Evolutionary conservation across 1,140 invertebrate genomes (phyloP).

Genomic region (Neuroterus valhalla): DNA sequence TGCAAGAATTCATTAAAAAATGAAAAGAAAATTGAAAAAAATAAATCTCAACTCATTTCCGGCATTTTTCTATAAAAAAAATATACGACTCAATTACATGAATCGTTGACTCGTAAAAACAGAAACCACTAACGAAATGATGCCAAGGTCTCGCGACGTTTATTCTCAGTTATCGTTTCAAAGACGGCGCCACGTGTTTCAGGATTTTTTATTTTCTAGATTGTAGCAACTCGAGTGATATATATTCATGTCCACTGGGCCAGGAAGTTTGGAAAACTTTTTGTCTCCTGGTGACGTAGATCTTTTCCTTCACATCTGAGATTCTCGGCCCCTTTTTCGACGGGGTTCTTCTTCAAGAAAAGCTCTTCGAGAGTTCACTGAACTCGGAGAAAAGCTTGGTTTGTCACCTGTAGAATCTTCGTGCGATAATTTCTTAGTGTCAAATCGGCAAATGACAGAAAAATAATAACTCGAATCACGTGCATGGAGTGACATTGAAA

Average conservation of each 20-base stretch:
- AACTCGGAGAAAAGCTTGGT: background rate
- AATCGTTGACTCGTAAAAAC: constrained; percentile 53
- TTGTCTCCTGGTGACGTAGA: too few species aligned
- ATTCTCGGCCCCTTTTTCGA: too few species aligned
- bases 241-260: too few species aligned
- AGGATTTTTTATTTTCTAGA: constrained; percentile 15
- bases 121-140: constrained; percentile 45
- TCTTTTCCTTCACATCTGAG: too few species aligned
- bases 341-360: background rate
- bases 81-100: constrained; percentile 48
- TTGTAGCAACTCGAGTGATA: background rate
- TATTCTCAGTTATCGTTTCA: constrained; percentile 42
- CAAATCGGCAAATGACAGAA: background rate
- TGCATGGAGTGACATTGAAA: constrained; percentile 40
- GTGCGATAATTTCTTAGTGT: too few species aligned
- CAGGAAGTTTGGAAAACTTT: too few species aligned
- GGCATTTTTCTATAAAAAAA: constrained; percentile 20
- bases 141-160: constrained; percentile 55
- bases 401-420: too few species aligned
- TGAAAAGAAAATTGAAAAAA: constrained; percentile 3
- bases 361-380: background rate
- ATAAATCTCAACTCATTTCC: background rate
- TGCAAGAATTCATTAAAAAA: background rate
- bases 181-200: constrained; percentile 43
- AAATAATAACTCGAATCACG: constrained; percentile 23